A percentile compares a stretch with the other conserved stretches of the same genome.
phyloP scores from a whole-genome alignment of 1,140 invertebrate genomes.

The Periplaneta americana region DNA sequence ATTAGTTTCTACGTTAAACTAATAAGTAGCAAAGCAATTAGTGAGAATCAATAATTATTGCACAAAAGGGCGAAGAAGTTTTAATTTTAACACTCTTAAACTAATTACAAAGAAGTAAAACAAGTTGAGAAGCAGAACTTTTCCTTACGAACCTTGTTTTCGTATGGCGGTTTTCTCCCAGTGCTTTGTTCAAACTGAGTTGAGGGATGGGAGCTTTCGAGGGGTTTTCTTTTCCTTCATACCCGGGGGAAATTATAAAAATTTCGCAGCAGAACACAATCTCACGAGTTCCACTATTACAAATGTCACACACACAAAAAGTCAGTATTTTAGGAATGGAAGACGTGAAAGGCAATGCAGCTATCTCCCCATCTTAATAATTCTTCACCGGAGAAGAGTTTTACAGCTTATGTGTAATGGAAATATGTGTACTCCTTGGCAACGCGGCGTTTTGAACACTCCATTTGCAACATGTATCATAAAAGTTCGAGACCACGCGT shows the following conservation, averaged over 20 bases:
- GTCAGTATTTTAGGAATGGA: background rate
- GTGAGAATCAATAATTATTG: background rate
- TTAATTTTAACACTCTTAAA: background rate
- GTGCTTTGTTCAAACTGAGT: background rate
- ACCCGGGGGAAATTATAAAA: background rate
- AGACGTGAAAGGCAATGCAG: background rate
- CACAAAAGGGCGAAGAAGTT: background rate
- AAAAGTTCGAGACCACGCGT: too few species aligned
- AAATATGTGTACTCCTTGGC: background rate
- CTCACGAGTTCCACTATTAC: background rate
- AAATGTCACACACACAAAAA: background rate
- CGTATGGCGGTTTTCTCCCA: background rate
- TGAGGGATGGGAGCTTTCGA: background rate
- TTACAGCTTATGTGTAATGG: background rate
- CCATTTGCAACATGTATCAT: background rate
- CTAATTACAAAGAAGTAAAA: background rate
- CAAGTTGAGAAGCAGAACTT: background rate
- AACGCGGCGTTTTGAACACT: background rate
- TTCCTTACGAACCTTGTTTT: background rate
- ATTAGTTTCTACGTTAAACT: background rate
- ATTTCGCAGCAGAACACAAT: background rate
- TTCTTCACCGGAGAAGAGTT: background rate
- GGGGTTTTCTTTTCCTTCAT: background rate
- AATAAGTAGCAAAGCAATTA: background rate
- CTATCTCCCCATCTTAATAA: background rate